Conservation (phyloP, 1,140 invertebrate genomes). For the Pseudobourletiella spinata region DNA sequence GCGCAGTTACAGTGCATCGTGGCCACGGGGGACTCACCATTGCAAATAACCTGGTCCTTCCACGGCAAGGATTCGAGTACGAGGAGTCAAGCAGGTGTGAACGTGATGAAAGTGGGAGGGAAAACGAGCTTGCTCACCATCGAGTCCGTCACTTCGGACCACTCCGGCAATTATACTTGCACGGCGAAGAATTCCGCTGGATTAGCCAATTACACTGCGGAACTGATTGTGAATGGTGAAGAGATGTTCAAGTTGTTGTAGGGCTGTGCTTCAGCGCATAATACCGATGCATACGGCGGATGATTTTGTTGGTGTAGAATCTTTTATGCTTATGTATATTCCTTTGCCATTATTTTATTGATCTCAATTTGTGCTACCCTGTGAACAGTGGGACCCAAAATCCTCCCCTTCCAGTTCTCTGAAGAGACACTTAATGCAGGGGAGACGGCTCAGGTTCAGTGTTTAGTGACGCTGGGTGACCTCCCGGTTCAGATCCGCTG, state of each 20-base stretch:
- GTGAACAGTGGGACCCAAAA: conserved; percentile 36
- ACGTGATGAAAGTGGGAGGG: conserved; percentile 39
- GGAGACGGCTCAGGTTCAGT: conserved; percentile 51
- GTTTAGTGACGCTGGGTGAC: conserved; percentile 53
- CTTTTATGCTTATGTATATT: not conserved
- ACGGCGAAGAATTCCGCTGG: conserved; percentile 43
- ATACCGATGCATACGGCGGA: no score
- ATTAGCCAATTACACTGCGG: conserved; percentile 50
- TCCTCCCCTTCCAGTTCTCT: conserved; percentile 47
- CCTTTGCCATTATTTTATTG: no score
- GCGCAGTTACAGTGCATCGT: conserved; percentile 55
- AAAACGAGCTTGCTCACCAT: conserved; percentile 63
- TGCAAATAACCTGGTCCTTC: conserved; percentile 52
- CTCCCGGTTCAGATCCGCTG: conserved; percentile 54
- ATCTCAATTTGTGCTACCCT: no score
- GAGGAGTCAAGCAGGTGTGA: conserved; percentile 23
- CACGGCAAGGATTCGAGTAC: conserved; percentile 18
- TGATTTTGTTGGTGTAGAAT: not conserved
- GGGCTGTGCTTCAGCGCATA: no score
- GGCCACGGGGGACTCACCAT: conserved; percentile 49
- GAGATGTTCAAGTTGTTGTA: not conserved
- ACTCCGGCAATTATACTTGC: conserved; percentile 37
- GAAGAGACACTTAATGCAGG: conserved; percentile 50
- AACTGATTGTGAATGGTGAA: conserved; percentile 59
- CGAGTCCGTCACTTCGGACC: conserved; percentile 51